Evolutionary conservation across 2,113 vertebrate species (phyloP), one percentile per base, ranked within the genome.

Genomic region (Puntigrus tetrazona): DNA sequence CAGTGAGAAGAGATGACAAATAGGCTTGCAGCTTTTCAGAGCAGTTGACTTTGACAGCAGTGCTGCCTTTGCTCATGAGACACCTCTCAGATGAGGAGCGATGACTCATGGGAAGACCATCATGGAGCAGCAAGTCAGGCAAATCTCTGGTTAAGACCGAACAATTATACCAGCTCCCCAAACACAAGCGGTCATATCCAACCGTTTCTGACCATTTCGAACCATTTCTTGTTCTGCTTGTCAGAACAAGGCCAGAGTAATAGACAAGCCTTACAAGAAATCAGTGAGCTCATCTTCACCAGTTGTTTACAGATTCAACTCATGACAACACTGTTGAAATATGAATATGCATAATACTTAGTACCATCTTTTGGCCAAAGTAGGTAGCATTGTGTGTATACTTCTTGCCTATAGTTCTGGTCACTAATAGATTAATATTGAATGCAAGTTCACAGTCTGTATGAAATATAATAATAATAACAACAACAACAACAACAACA

Each of bases 91-190:
- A 34, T 84, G 50, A 84, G 84, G 86, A 84, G 61, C 38, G 3
- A 67, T 87, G 82, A 84, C 86, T 86, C 86, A 86, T 84, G 76
- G 74, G 31, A 86, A 82, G 70, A 70, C 86, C 82, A 83, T 59
- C 55, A 81, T 67, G 82, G 36, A 87, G 50, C 70, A 77, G 86
- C 22, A 52, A 31, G 70, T 70, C 76, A 76, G 82, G 70, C 36
- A 87, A 84, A 81, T 87, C 84, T 55, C 38, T 85, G 63, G 69
- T 47, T 77, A 87, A n/a, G 72, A 84, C 67, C 29, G 50, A 87
- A 87, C 86, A 87, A 85, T 87, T 87, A 87, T 55, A 77, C 61
- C 72, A 78, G 72, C 43, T 82, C 78, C 77, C 63, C 78, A 61
- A 55, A 69, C 84, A 50, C 82, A 61, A 75, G 74, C 52, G 72